A percentile compares a stretch with the other conserved stretches of the same genome.
Evolutionary conservation across 1,140 invertebrate species (phyloP).

Genomic region (Drosophila prosaltans): DNA sequence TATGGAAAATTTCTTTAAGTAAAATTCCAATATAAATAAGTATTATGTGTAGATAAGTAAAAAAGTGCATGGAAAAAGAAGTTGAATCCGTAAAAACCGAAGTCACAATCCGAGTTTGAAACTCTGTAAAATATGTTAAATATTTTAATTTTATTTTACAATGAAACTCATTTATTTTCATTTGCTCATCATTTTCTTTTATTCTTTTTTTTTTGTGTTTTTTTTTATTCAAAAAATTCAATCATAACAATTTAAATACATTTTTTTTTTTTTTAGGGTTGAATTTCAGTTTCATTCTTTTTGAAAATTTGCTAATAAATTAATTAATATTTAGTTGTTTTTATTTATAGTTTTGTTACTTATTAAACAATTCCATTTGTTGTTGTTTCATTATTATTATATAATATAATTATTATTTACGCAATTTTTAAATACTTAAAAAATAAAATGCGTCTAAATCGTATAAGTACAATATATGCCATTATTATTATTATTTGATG

Average conservation of each 20-base stretch:
- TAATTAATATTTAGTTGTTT: constrained; percentile 34
- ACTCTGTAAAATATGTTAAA: too few species aligned
- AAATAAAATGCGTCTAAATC: constrained; percentile 78
- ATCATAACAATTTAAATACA: constrained; percentile 69
- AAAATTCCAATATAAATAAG: too few species aligned
- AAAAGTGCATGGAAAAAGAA: too few species aligned
- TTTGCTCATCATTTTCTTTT: constrained; percentile 37
- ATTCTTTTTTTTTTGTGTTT: constrained; percentile 41
- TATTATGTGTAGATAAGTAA: too few species aligned
- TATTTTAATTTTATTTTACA: neutral
- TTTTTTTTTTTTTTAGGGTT: constrained; percentile 28
- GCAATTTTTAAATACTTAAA: constrained; percentile 72
- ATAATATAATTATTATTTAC: constrained; percentile 39
- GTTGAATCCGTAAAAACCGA: too few species aligned
- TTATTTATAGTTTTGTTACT: constrained; percentile 36
- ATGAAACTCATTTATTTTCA: neutral
- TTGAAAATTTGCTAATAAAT: constrained; percentile 71
- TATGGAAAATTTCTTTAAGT: too few species aligned
- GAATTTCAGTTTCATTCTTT: constrained; percentile 37
- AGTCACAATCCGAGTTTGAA: too few species aligned
- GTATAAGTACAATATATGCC: constrained; percentile 50
- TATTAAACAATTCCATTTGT: constrained; percentile 65
- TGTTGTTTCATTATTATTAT: neutral
- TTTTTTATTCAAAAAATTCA: constrained; percentile 66
- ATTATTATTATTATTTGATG: constrained; percentile 35